Percentiles rank a stretch among this genome's conserved stretches.
These are phyloP conservation scores for Epinotia nisella DNA, from an alignment of 2,888 invertebrate genomes.

Conservation along the genomic window DNA sequence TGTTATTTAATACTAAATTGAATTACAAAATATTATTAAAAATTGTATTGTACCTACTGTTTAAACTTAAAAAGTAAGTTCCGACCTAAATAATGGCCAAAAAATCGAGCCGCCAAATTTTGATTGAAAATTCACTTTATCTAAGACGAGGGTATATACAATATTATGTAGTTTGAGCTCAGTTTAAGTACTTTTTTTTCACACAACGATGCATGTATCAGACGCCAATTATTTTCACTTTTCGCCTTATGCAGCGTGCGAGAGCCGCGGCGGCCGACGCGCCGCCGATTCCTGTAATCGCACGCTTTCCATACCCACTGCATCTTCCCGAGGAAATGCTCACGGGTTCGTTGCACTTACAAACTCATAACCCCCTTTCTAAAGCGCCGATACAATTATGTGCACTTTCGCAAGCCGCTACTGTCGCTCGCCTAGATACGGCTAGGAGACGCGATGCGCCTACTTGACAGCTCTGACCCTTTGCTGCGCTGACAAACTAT, in stretches of 20 bases:
- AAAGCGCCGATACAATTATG: slow-evolving; percentile 85
- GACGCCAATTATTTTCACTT: slow-evolving; percentile 70
- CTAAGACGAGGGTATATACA: not conserved
- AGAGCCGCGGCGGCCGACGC: slow-evolving; percentile 63
- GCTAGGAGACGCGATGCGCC: slow-evolving; percentile 74
- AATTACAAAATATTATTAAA: no score
- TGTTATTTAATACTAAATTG: no score
- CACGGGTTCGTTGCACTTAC: slow-evolving; percentile 83
- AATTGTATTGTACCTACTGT: no score
- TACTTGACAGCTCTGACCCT: slow-evolving; percentile 62
- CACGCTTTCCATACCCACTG: slow-evolving; percentile 77
- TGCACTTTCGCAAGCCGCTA: slow-evolving; percentile 85
- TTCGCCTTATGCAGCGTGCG: slow-evolving; percentile 69
- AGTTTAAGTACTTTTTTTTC: slow-evolving; percentile 8
- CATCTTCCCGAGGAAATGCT: slow-evolving; percentile 83
- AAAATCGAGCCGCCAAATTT: no score
- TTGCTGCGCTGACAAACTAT: slow-evolving; percentile 20
- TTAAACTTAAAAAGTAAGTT: no score
- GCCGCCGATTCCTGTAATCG: slow-evolving; percentile 75
- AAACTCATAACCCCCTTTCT: slow-evolving; percentile 85
- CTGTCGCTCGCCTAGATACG: slow-evolving; percentile 85
- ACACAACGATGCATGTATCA: not conserved
- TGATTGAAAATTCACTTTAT: no score
- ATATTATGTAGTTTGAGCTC: not conserved
- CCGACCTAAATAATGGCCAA: no score